Base-by-base conservation (phyloP, 2,113 vertebrate genomes). In the Silurus asotus region DNA sequence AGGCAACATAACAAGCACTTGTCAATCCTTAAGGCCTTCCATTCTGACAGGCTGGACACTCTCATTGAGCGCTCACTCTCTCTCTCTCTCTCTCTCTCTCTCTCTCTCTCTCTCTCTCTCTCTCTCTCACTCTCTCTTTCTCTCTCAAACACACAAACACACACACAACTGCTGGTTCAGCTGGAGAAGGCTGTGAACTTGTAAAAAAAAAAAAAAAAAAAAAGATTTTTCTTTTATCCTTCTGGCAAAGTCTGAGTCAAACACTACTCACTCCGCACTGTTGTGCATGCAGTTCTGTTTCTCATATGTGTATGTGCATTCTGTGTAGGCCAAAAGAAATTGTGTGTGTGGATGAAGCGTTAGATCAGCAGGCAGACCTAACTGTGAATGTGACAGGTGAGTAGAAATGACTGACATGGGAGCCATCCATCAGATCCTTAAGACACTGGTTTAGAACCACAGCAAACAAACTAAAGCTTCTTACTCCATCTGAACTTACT, bases 321-420 rank as follows among this genome's bases (percentile, higher is more conserved):
- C 49, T 84, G 70, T 76, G 56, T 58, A 55, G 56, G 56, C 67
- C 89, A 90, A 81, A 91, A 85, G 81, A 90, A 91, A 91, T 86
- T 88, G 49, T 74, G 64, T 83, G 83, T 86, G 53, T 83, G 75
- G 49, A 64, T 84, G 84, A 96, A 94, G 92, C 93, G 95, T 96
- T 97, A 97, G 96, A 98, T 99, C 96, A 96, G 88, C 87, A 88
- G 80, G 93, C 55, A 95, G 95, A 95, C 91, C 94, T 96, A 96
- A 95, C 96, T 97, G 92, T 95, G 96, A 96, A 96, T 97, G 96
- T 97, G 96, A 97, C 97, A 98, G 96, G 94, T 94, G 94, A 96
- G 96, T 96, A 96, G 96, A 93, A 95, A 93, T 97, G 97, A 99
- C 97, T 97, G 97, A 99, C 98, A 99, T 92, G 92, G 20, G 58